Evolutionary conservation across 2,113 vertebrate genomes (phyloP), one percentile per base, ranked within the genome.

Genomic region (Platycercus adscitus): DNA sequence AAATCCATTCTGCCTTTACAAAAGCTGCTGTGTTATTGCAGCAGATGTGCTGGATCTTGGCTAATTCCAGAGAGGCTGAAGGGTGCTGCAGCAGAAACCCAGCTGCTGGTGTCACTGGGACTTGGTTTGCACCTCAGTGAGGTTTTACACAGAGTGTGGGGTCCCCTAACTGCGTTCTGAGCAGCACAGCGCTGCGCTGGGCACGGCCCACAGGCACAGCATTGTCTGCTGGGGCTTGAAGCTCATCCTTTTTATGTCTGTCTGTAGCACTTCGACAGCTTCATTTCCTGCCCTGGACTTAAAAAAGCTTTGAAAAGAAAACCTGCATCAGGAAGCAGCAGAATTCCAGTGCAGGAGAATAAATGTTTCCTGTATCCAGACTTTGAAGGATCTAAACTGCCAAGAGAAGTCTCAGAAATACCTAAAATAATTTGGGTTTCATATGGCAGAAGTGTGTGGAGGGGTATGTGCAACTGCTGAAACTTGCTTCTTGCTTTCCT

Each of bases 401-500:
- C 87, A 88, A 94, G 92, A 83, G 81, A 82, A 96, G 65, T 86
- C 90, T 81, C 63, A 12, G 16, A 81, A 93, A 91, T 86, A 89
- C 55, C 69, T 63, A 83, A 89, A 89, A 86, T 82, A 56, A 79
- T 82, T 83, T 46, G 86, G 43, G 65, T 83, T 92, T 95, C 60
- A 46, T 91, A 31, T 82, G 92, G 75, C 79, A 96, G 91, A 78
- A 95, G n/a, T 66, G 81, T 90, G 80, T 94, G 95, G 89, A 94
- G 86, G 84, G 78, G 39, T 80, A 83, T 88, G 85, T 90, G 56
- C 47, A 93, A 85, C 50, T 94, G 52, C 82, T 81, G 92, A 87
- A 94, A 91, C 91, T 86, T 88, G 56, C 81, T 96, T 80, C 90
- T 92, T 97, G 50, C 88, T 96, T 95, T 89, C 81, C 10, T 94